Evolutionary conservation across 2,888 invertebrate genomes (phyloP), one percentile per base, ranked within the genome.

Genomic region (Erebia palarica): DNA sequence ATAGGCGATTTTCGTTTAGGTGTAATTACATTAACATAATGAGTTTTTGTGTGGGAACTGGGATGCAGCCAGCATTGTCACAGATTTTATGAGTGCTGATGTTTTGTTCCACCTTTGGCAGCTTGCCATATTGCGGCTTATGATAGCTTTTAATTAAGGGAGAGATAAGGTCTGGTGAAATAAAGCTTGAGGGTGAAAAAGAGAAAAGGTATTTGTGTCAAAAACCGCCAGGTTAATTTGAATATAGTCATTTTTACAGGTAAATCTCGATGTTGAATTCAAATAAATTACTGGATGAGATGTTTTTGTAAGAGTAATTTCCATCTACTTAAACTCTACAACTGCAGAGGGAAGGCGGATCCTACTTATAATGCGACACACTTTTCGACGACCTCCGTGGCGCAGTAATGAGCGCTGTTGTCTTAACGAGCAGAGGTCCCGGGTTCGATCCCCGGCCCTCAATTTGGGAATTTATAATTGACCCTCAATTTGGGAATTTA

Each of bases 61-160:
- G 59, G 59, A 69, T 68, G 63, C 36, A 63, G 67, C 64, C 67
- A 72, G 66, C n/a, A 55, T 51, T 7, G 66, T 59, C 51, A 63
- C 59, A 60, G 55, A 67, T 69, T 61, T 65, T n/a, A 59, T 57
- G 21, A 65, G 70, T 68, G 21, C 53, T 18, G n/a, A 47, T 69
- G 69, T 65, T 69, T 72, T 72, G 72, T 72, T 55, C 58, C 66
- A 51, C 51, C 49, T 68, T 61, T 72, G 72, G 69, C 69, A 66
- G n/a, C 9, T 49, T 51, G 69, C 72, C 69, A 72, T 42, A 18
- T 47, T 57, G 60, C 42, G 55, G 49, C 36, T 64, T 72, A 63
- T 63, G 47, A 66, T 18, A 51, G 18, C 36, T 71, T 60, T 66
- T 63, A 72, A 72, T 69, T 72, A 63, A 57, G 42, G 57, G 47